Conservation (phyloP, 1,140 invertebrate species). For the Triops cancriformis region DNA sequence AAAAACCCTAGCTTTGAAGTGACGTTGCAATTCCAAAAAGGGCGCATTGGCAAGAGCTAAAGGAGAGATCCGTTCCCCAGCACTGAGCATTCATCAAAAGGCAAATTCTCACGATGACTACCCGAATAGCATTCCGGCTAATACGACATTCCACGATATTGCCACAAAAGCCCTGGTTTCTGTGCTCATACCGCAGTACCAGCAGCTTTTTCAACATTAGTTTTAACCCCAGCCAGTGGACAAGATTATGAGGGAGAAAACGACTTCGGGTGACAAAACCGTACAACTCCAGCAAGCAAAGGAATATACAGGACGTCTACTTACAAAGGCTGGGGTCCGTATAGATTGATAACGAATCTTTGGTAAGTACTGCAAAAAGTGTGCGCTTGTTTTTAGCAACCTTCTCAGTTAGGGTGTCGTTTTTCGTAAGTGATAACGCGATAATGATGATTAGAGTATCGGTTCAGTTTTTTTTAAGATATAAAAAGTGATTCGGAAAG, state of each 20-base stretch:
- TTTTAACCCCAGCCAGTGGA: conserved; percentile 4
- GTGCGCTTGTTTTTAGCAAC: conserved; percentile 25
- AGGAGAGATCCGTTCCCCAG: not conserved
- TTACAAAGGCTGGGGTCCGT: conserved; percentile 37
- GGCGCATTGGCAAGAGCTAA: not conserved
- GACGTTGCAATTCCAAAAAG: not conserved
- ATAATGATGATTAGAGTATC: not conserved
- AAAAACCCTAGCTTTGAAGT: too few species aligned
- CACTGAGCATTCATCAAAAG: not conserved
- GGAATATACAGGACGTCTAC: conserved; percentile 28
- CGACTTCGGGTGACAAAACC: not conserved
- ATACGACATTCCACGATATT: not conserved
- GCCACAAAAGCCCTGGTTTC: not conserved
- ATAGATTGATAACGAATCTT: conserved; percentile 40
- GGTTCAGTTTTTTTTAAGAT: too few species aligned
- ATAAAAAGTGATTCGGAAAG: too few species aligned
- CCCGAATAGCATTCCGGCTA: conserved; percentile 7
- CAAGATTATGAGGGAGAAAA: not conserved
- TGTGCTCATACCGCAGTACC: not conserved
- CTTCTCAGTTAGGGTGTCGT: not conserved
- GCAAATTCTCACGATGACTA: not conserved
- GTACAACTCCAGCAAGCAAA: not conserved
- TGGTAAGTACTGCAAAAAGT: conserved; percentile 35
- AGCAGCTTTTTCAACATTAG: not conserved
- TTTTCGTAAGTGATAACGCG: conserved; percentile 4